These are phyloP conservation scores for Macrosteles quadrilineatus DNA, from an alignment of 1,140 invertebrate species.

Conservation along the genomic window DNA sequence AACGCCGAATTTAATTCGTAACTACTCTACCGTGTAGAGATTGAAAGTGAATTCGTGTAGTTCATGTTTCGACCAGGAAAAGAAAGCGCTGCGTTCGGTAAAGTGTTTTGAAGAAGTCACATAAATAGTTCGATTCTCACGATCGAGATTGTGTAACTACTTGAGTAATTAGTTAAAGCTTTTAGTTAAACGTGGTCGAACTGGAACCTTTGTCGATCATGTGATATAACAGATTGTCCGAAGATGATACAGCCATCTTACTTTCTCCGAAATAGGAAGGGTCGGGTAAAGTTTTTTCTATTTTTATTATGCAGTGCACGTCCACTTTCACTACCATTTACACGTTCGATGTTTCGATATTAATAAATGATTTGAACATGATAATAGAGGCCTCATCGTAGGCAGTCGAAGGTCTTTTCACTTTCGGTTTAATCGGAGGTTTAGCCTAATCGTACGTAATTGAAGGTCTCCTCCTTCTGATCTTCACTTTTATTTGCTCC, in stretches of 20 bases:
- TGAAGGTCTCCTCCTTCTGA: no score
- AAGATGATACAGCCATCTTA: neutral
- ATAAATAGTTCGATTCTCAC: constrained; percentile 19
- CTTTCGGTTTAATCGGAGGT: no score
- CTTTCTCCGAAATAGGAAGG: constrained; percentile 4
- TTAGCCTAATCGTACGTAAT: no score
- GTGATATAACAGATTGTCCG: no score
- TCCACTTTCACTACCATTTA: neutral
- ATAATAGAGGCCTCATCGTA: no score
- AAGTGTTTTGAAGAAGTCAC: constrained; percentile 17
- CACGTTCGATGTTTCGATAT: no score
- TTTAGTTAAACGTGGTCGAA: neutral
- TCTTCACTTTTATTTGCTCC: no score
- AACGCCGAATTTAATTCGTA: no score
- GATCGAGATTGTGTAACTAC: neutral
- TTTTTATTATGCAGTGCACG: constrained; percentile 1
- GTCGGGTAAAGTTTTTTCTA: neutral
- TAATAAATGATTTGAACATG: no score
- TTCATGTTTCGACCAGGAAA: constrained; percentile 14
- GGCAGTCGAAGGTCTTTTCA: no score
- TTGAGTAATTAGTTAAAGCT: constrained; percentile 7
- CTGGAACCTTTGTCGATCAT: neutral
- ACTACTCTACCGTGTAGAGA: neutral
- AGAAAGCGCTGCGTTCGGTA: neutral
- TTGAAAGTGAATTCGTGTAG: constrained; percentile 17